These are phyloP conservation scores for Orestias chungarensis DNA, from an alignment of 2,797 vertebrate species.

Conservation along the genomic window DNA sequence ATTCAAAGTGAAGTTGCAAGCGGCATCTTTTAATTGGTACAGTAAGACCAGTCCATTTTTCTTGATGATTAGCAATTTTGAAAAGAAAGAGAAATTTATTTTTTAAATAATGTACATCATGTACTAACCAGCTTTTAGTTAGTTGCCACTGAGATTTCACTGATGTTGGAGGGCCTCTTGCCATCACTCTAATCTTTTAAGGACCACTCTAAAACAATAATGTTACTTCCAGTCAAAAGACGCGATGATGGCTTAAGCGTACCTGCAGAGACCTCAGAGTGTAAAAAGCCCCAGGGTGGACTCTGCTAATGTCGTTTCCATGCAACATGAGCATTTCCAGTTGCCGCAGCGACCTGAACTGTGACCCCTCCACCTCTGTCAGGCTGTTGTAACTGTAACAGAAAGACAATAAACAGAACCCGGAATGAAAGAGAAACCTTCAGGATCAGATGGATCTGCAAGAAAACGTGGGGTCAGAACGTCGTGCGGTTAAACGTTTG, in stretches of 20 bases:
- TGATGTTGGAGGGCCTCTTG: neutral
- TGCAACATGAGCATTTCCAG: conserved; percentile 87
- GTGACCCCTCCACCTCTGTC: conserved; percentile 73
- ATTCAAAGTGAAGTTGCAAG: no score
- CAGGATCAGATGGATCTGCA: neutral
- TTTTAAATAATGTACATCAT: no score
- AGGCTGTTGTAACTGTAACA: conserved; percentile 83
- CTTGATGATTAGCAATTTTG: neutral
- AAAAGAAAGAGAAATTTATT: neutral
- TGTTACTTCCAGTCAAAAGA: neutral
- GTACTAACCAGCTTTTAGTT: neutral
- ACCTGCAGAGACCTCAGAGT: conserved; percentile 83
- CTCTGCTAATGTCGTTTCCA: conserved; percentile 79
- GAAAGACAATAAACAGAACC: conserved; percentile 36
- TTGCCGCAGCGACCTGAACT: conserved; percentile 75
- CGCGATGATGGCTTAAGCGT: conserved; percentile 3
- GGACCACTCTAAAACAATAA: neutral
- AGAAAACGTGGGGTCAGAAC: neutral
- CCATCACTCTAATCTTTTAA: neutral
- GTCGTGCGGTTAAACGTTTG: conserved; percentile 2
- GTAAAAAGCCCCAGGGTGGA: conserved; percentile 80
- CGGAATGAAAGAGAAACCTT: conserved; percentile 2
- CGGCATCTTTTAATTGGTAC: no score
- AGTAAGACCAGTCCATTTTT: neutral
- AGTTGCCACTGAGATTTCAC: neutral